A percentile compares a stretch with the other conserved stretches of the same genome.
Evolutionary conservation across 2,113 vertebrate species (phyloP).

Genomic region (Scalopus aquaticus): DNA sequence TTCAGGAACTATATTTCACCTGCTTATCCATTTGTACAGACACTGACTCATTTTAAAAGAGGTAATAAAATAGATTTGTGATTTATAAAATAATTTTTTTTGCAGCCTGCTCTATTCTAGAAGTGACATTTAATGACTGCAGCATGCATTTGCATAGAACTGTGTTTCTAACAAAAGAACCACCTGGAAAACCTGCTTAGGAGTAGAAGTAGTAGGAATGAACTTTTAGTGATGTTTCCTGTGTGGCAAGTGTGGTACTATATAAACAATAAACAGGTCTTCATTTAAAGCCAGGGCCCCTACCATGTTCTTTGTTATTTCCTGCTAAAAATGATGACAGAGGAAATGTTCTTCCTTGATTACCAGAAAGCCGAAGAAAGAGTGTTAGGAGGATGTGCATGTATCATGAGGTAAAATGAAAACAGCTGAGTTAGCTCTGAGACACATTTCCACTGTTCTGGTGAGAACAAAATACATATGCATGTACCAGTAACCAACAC

Average conservation of each 20-base stretch:
- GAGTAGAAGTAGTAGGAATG: not conserved
- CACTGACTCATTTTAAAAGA: constrained; percentile 28
- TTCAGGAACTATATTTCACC: not conserved
- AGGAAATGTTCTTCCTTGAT: too few species aligned
- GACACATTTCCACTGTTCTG: not conserved
- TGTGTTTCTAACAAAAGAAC: not conserved
- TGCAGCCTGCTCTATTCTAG: not conserved
- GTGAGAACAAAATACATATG: not conserved
- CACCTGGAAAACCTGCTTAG: not conserved
- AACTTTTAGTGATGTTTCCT: not conserved
- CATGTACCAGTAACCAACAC: not conserved
- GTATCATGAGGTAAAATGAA: not conserved
- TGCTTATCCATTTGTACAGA: not conserved
- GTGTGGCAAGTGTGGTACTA: not conserved
- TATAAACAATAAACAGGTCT: not conserved
- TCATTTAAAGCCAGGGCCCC: not conserved
- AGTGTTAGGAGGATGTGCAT: not conserved
- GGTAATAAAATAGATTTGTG: constrained; percentile 17
- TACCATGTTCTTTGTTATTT: not conserved
- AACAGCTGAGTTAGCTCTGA: not conserved
- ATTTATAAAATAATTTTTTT: not conserved
- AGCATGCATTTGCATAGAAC: not conserved
- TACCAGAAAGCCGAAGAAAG: not conserved
- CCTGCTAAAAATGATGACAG: not conserved
- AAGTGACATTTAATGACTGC: not conserved